Evolutionary conservation across 1,140 invertebrate species (phyloP), one percentile per base, ranked within the genome.

Genomic region (Neodiprion fabricii): DNA sequence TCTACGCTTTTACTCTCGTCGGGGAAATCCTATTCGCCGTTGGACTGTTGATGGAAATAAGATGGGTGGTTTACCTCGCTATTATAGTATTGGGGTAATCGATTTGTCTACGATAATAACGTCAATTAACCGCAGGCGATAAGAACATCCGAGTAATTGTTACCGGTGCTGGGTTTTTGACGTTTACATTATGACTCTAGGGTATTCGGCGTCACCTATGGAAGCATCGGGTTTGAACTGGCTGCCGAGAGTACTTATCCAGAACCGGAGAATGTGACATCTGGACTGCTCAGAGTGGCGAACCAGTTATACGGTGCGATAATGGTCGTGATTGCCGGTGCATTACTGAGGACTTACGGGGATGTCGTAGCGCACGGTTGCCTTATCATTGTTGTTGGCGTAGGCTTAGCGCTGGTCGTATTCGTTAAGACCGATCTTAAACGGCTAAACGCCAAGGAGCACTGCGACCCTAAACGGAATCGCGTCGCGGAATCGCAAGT

Each of bases 231-330:
- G 8, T 95, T 93, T 85, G 94, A 95, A 82, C 92, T 94, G 83
- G 93, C 92, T 23, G 92, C 92, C 10, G 94, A 95, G 84, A 90
- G 94, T 61, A 95, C 94, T 1, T 95, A 92, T 84, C 94, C 94
- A 0, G 91, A 93, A 77, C 88, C 92, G 1, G 94, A 94, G 83
- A 91, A 90, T 4, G 92, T 91, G 2, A 90, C 93, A 7, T 91
- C 90, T n/a, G 92, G 92, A 11, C 81, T 95, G 10, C 82, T 95
- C 7, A 95, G 94, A 82, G 91, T 91, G 14, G 89, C 91, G 10
- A 92, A 92, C 70, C 88, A 92, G 84, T 77, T 91, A n/a, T 93
- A 93, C 84, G 92, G 92, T 7, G 89, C 93, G 48, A 79, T 90
- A 10, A 85, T 93, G 61, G 91, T 92, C 1, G 2, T 87, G 11